A percentile compares a stretch with the other conserved stretches of the same genome.
Evolutionary conservation across 2,888 invertebrate genomes (phyloP).

Genomic region (Rhingia rostrata): DNA sequence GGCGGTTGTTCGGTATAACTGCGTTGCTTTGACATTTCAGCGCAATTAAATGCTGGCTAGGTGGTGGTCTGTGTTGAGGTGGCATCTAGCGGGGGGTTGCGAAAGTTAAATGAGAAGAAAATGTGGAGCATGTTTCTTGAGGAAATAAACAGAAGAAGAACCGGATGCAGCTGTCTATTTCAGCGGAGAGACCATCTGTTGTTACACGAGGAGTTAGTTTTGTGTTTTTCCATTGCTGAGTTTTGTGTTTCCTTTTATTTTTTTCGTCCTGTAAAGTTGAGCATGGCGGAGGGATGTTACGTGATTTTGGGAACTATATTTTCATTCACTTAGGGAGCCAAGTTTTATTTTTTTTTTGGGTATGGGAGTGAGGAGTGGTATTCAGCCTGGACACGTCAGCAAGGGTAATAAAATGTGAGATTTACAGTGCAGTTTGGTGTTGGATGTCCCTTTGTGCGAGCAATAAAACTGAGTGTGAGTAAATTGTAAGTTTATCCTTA

Average conservation of each 20-base stretch:
- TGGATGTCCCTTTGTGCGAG: conserved; percentile 7
- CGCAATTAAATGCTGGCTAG: conserved; percentile 60
- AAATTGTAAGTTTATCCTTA: conserved; percentile 12
- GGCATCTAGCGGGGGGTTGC: conserved; percentile 1
- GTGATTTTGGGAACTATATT: conserved; percentile 61
- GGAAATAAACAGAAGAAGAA: conserved; percentile 61
- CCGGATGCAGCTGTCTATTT: conserved; percentile 71
- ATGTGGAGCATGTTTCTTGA: conserved; percentile 68
- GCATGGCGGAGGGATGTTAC: conserved; percentile 41
- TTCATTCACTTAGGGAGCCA: not conserved
- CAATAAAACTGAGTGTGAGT: conserved; percentile 30
- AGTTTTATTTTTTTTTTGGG: no score
- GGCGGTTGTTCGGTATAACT: conserved; percentile 51
- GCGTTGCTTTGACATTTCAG: conserved; percentile 69
- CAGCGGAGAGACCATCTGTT: conserved; percentile 70
- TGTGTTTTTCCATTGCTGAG: conserved; percentile 70
- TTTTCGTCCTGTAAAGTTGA: conserved; percentile 17
- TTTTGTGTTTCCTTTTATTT: conserved; percentile 46
- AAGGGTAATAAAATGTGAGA: conserved; percentile 56
- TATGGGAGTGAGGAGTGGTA: not conserved
- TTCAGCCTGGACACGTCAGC: conserved; percentile 40
- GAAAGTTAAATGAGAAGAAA: conserved; percentile 72
- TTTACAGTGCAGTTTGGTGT: conserved; percentile 37
- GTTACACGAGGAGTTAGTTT: conserved; percentile 64
- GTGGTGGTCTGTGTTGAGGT: conserved; percentile 8